A percentile compares a stretch with the other conserved stretches of the same genome.
Conservation (phyloP, 2,888 invertebrate species). For the Tachystola acroxantha region DNA sequence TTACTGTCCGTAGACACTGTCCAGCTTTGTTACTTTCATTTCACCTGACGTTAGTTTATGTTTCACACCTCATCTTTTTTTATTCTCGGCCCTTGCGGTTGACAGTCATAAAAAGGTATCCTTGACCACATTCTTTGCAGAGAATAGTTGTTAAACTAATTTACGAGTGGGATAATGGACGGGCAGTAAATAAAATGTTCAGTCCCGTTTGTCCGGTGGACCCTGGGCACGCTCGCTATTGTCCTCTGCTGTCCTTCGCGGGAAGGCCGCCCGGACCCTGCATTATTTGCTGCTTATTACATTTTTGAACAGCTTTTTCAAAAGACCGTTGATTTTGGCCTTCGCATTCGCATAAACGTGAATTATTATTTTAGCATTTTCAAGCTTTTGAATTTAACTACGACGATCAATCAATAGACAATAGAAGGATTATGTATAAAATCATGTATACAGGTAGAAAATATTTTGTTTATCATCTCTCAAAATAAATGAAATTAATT, state of each 20-base stretch:
- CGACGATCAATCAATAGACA: too few species aligned
- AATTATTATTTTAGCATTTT: neutral
- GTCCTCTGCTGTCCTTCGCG: slow-evolving; percentile 54
- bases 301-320: slow-evolving; percentile 25
- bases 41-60: slow-evolving; percentile 8
- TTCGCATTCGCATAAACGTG: neutral
- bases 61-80: slow-evolving; percentile 13
- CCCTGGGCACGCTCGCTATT: slow-evolving; percentile 41
- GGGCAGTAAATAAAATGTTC: slow-evolving; percentile 37
- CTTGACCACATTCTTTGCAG: slow-evolving; percentile 36
- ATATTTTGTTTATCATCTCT: too few species aligned
- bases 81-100: slow-evolving; percentile 29
- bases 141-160: slow-evolving; percentile 47
- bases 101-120: slow-evolving; percentile 36
- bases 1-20: slow-evolving; percentile 6
- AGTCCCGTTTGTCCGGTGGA: slow-evolving; percentile 41
- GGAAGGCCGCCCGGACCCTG: slow-evolving; percentile 48
- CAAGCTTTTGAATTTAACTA: too few species aligned
- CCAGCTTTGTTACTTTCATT: slow-evolving; percentile 1
- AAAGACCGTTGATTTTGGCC: slow-evolving; percentile 22
- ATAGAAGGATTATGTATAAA: too few species aligned
- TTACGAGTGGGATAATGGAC: slow-evolving; percentile 40
- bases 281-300: slow-evolving; percentile 25
- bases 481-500: too few species aligned
- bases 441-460: too few species aligned